Base-by-base conservation (phyloP, 2,113 vertebrate species). In the Empidonax traillii region DNA sequence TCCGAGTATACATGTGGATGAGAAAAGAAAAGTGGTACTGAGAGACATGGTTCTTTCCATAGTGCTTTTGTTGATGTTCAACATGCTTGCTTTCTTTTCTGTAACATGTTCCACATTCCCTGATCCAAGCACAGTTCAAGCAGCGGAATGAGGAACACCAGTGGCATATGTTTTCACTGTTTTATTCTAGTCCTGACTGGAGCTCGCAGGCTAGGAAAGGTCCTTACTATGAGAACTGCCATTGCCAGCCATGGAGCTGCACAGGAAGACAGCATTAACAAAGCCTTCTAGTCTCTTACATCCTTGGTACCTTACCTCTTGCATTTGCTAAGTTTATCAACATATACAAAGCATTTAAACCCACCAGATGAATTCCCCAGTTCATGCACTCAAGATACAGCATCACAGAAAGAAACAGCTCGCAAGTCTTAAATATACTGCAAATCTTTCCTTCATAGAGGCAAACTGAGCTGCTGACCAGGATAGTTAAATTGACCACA, bases 61-160 rank as follows among this genome's bases (percentile, higher is more conserved):
- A 41, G 65, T 8, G 66, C 37, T 71, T 27, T 52, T 61, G 9
- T 3, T 68, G 53, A 68, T n/a, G 47, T 23, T 77, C 53, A 62
- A 33, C 56, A 76, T 0, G 0, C 15, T 43, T 37, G 4, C 14
- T 10, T 37, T 44, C 49, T 87, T 44, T 77, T 76, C 75, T 62
- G 22, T 35, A 46, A 51, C 10, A 9, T 19, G 37, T 27, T 51
- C 7, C 46, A 35, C 33, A 39, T 35, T 76, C 33, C 53, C 41
- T 53, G 30, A 65, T 47, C 10, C 31, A 78, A 87, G 59, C 24
- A 74, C 39, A 79, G 20, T 44, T 65, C 18, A 39, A 89, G 58
- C 8, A 56, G 22, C 4, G 4, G 52, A 76, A 61, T 0, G 0
- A 69, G 39, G 65, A 84, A 80, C 71, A 61, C 16, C 1, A 0